phyloP scores from a whole-genome alignment of 2,797 vertebrate species.

The Sebastes cheni region DNA sequence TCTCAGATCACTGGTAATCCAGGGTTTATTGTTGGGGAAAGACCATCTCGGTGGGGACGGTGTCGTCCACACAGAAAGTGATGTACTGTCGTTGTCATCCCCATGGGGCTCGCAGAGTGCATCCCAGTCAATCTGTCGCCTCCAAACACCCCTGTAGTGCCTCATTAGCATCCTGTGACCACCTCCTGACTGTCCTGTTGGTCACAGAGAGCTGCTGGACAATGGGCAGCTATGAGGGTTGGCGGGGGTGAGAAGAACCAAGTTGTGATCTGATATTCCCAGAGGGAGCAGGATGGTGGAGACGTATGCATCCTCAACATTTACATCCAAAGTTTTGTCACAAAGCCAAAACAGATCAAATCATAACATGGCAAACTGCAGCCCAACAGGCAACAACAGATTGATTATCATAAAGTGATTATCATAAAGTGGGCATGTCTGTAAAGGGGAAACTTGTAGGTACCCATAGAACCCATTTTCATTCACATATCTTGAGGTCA shows the following conservation, averaged over 20 bases:
- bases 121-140: no score
- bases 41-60: neutral
- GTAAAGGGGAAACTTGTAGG: no score
- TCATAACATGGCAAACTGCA: no score
- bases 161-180: neutral
- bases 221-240: neutral
- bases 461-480: no score
- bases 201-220: neutral
- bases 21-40: neutral
- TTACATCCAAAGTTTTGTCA: neutral
- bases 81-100: neutral
- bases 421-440: no score
- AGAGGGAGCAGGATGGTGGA: neutral
- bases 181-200: neutral
- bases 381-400: no score
- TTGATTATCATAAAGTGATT: no score
- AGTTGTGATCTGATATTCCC: neutral
- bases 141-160: neutral
- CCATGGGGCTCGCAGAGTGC: neutral
- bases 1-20: neutral
- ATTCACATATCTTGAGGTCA: no score
- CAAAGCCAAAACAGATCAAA: no score
- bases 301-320: accelerated
- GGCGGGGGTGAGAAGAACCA: neutral
- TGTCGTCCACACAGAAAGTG: neutral